Evolutionary conservation across 1,140 invertebrate genomes (phyloP).

Genomic region (Monomorium pharaonis): DNA sequence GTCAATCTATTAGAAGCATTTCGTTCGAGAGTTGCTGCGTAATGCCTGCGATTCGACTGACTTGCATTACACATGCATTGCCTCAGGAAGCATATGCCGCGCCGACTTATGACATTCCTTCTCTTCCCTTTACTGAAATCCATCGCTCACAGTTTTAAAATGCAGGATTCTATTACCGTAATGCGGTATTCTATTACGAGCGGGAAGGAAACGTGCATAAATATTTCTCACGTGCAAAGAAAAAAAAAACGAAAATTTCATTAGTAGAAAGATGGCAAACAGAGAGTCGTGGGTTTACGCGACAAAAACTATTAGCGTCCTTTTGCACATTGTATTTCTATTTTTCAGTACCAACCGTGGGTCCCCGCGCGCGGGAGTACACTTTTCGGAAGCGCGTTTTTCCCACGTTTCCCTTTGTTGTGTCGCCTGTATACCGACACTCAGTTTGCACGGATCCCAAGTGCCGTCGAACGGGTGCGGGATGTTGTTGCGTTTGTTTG

Average conservation of each 20-base stretch:
- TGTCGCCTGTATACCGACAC: conserved; percentile 35
- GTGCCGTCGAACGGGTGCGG: not conserved
- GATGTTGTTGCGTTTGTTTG: conserved; percentile 58
- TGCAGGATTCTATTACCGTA: conserved; percentile 7
- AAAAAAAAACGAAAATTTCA: not conserved
- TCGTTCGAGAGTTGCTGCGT: conserved; percentile 67
- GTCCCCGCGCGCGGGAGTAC: not conserved
- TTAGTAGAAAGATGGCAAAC: not conserved
- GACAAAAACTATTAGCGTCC: not conserved
- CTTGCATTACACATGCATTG: conserved; percentile 65
- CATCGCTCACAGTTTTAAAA: conserved; percentile 30
- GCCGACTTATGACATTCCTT: conserved; percentile 37
- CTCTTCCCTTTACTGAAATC: conserved; percentile 22
- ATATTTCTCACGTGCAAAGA: not conserved
- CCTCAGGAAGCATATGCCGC: conserved; percentile 44
- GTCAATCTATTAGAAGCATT: conserved; percentile 74
- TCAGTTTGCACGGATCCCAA: conserved; percentile 33
- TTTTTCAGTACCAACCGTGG: not conserved
- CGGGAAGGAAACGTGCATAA: not conserved
- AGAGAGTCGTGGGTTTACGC: not conserved
- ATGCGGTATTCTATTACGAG: not conserved
- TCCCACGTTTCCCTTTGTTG: conserved; percentile 39
- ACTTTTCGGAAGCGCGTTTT: conserved; percentile 46
- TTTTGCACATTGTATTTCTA: conserved; percentile 7
- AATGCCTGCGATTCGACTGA: conserved; percentile 68